A percentile compares a stretch with the other conserved stretches of the same genome.
Evolutionary conservation across 2,113 vertebrate species (phyloP).

Genomic region (Pica pica): DNA sequence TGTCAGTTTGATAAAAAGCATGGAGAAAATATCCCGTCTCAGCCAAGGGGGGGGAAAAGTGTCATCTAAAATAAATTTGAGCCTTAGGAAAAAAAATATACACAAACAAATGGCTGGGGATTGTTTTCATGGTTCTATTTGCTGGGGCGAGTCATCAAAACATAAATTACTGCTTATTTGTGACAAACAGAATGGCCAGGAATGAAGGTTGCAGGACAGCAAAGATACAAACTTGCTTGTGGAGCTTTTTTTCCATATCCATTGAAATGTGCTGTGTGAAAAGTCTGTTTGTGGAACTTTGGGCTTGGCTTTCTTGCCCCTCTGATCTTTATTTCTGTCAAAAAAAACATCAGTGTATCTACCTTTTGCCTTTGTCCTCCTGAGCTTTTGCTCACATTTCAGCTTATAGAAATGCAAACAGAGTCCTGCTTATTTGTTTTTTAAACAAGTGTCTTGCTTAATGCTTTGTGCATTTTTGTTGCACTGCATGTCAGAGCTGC

Average conservation of each 20-base stretch:
- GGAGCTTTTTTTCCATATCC: not conserved
- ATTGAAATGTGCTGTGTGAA: not conserved
- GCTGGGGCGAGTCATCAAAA: not conserved
- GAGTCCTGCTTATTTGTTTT: not conserved
- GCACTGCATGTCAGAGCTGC: not conserved
- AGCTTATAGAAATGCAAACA: not conserved
- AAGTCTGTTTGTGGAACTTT: not conserved
- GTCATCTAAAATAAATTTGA: constrained; percentile 41
- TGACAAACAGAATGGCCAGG: not conserved
- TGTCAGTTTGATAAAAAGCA: constrained; percentile 55
- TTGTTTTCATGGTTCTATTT: constrained; percentile 18
- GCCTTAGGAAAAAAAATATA: not conserved
- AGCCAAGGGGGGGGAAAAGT: not conserved
- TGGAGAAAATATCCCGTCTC: not conserved
- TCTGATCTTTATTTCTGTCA: not conserved
- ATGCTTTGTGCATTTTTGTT: not conserved
- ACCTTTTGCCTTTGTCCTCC: not conserved
- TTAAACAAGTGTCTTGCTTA: not conserved
- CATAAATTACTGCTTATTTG: constrained; percentile 36
- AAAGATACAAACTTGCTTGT: not conserved
- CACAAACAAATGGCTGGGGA: constrained; percentile 27
- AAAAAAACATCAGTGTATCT: not conserved
- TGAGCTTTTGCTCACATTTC: not conserved
- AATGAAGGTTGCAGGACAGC: not conserved
- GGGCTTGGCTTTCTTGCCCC: not conserved